Conservation (phyloP, 1,140 invertebrate species). For the Drosophila kohkoa region DNA sequence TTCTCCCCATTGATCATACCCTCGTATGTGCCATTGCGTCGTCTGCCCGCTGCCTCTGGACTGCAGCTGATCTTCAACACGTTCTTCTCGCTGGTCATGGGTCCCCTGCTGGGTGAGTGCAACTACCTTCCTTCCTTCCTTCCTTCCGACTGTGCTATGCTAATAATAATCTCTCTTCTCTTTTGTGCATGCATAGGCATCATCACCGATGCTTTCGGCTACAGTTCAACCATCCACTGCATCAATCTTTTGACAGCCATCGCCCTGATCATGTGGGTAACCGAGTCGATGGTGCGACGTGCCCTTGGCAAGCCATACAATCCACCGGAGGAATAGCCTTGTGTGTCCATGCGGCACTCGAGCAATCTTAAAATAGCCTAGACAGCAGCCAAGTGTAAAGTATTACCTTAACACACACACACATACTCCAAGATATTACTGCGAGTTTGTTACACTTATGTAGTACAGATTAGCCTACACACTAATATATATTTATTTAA, state of each 20-base stretch:
- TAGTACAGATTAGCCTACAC: not conserved
- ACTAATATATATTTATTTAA: conserved; percentile 10
- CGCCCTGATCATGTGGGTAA: conserved; percentile 67
- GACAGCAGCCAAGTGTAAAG: conserved; percentile 9
- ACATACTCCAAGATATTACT: conserved; percentile 7
- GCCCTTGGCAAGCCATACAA: conserved; percentile 45
- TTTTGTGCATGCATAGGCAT: conserved; percentile 45
- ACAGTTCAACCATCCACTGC: conserved; percentile 68
- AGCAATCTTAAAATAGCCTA: conserved; percentile 7
- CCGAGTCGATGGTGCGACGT: conserved; percentile 60
- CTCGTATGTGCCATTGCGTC: conserved; percentile 88
- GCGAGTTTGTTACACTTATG: not conserved
- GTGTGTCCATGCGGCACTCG: not conserved
- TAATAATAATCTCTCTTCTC: not conserved
- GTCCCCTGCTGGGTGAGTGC: conserved; percentile 87
- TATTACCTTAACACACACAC: conserved; percentile 15
- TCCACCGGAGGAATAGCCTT: conserved; percentile 51
- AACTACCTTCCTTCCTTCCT: no score
- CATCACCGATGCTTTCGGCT: conserved; percentile 62
- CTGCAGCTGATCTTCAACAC: conserved; percentile 89
- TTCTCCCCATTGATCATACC: conserved; percentile 89
- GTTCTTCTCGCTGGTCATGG: conserved; percentile 87
- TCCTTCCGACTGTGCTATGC: no score
- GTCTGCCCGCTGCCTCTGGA: conserved; percentile 87
- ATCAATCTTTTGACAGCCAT: conserved; percentile 63